A percentile compares a stretch with the other conserved stretches of the same genome.
Conservation (phyloP, 1,140 invertebrate species). For the Bombus consobrinus region DNA sequence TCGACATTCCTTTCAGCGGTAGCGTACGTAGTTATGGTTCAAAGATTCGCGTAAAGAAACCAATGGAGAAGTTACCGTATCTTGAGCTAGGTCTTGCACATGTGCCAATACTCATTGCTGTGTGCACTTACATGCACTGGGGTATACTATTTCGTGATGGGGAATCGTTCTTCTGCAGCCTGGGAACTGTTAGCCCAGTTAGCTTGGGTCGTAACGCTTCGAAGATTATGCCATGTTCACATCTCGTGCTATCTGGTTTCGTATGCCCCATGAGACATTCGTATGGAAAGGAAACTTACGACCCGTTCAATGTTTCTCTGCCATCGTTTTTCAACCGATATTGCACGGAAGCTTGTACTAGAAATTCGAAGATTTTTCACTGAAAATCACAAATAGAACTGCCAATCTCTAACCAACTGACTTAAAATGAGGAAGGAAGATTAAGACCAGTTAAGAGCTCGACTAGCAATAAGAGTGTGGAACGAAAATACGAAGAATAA, state of each 20-base stretch:
- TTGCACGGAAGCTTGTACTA: neutral
- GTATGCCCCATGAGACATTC: slow-evolving; percentile 51
- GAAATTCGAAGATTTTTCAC: too few species aligned
- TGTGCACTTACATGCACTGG: slow-evolving; percentile 1
- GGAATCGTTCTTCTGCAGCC: slow-evolving; percentile 59
- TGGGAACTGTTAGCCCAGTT: slow-evolving; percentile 75
- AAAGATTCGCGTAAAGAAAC: slow-evolving; percentile 24
- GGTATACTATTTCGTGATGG: slow-evolving; percentile 53
- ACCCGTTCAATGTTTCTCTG: neutral
- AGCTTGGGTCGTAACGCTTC: slow-evolving; percentile 70
- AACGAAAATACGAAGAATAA: too few species aligned
- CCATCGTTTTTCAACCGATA: neutral
- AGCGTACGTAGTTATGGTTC: neutral
- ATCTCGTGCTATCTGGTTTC: slow-evolving; percentile 49
- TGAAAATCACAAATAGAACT: too few species aligned
- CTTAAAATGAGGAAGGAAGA: too few species aligned
- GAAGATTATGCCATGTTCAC: slow-evolving; percentile 68
- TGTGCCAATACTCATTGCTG: slow-evolving; percentile 16
- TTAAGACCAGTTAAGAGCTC: too few species aligned
- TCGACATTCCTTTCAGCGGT: too few species aligned
- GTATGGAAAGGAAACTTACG: slow-evolving; percentile 28
- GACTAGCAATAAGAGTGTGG: too few species aligned
- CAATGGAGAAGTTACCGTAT: neutral
- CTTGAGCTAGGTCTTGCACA: slow-evolving; percentile 30
- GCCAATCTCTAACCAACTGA: too few species aligned